Percentiles rank a stretch among this genome's conserved stretches.
Evolutionary conservation across 2,113 vertebrate species (phyloP).

Genomic region (Phyllostomus discolor): DNA sequence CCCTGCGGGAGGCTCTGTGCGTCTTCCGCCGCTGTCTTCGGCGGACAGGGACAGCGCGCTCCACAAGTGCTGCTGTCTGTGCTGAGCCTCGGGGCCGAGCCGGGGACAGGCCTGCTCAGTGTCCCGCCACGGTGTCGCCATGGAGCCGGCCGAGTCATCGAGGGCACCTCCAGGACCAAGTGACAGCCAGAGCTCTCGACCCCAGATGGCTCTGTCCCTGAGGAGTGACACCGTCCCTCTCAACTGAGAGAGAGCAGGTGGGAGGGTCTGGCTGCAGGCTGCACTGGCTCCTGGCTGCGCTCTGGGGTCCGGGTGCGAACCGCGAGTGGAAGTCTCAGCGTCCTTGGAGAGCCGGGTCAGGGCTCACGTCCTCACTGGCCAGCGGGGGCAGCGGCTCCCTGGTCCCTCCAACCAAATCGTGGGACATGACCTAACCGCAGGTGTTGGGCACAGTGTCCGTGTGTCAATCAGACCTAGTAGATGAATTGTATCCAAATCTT

Average conservation of each 20-base stretch:
- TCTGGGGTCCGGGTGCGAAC: neutral
- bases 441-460: neutral
- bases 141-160: neutral
- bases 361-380: neutral
- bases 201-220: neutral
- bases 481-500: neutral
- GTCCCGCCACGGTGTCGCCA: neutral
- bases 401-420: neutral
- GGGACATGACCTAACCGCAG: neutral
- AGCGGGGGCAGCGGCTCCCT: neutral
- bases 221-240: too few relatives aligned
- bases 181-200: too few relatives aligned
- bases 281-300: neutral
- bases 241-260: neutral
- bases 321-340: neutral
- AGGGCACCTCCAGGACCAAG: neutral
- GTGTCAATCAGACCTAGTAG: neutral
- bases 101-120: neutral
- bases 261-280: neutral
- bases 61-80: neutral
- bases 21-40: neutral
- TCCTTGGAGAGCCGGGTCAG: neutral
- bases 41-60: neutral
- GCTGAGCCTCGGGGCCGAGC: neutral
- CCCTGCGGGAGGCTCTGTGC: neutral